Evolutionary conservation across 2,888 invertebrate genomes (phyloP), one percentile per base, ranked within the genome.

Genomic region (Tryphoninae sp.): DNA sequence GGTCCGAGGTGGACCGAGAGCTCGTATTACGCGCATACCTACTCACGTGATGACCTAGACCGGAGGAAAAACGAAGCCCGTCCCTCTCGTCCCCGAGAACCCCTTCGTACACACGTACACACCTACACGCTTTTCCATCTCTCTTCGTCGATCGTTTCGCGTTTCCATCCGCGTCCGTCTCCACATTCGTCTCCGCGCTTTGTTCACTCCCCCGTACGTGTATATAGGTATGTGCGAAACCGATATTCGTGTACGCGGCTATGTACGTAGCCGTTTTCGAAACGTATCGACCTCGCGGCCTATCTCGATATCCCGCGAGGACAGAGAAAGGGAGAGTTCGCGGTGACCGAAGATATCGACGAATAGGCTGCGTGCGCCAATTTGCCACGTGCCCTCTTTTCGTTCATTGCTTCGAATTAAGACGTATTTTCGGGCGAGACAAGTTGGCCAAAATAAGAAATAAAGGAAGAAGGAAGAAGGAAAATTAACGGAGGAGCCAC

Each of bases 31-130:
- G 58, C 2, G 59, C 26, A 59, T 49, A 59, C 26, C 16, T 71
- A 69, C 69, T 71, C 79, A 40, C 45, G 62, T 42, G 16, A 58
- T 80, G 74, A 80, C 80, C 80, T 51, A 80, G 59, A 71, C 69
- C 58, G 59, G 64, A 78, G 62, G 23, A 22, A 71, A 16, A 16
- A 51, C 16, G 51, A 65, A 49, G 16, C 65, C 59, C 55, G 13
- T 23, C 6, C 58, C 26, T 49, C 64, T 64, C 6, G 55, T 33
- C 65, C 65, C 26, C 53, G 40, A 51, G 51, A n/a, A 40, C 62
- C 62, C 51, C 69, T 13, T 33, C 33, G 33, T n/a, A n/a, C 26
- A 40, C 19, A 42, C 40, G n/a, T 7, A 16, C 1, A 33, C 42
- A 19, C 23, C 23, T 58, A 23, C 2, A 23, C 23, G 23, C n/a